phyloP scores from a whole-genome alignment of 2,797 vertebrate genomes.

The Sebastes hubbsi region DNA sequence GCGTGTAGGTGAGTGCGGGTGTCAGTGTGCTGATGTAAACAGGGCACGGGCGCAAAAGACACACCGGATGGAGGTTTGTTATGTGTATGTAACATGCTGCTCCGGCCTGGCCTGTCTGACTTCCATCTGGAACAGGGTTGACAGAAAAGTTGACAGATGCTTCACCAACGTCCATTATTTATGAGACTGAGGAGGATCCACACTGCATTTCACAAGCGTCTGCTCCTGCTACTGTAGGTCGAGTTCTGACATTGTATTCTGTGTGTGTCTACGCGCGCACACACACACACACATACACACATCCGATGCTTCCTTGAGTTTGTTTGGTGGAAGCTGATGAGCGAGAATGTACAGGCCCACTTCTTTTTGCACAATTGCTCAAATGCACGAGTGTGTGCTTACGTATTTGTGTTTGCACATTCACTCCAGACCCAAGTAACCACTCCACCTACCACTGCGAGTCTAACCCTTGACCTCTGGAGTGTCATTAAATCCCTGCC shows the following conservation, averaged over 20 bases:
- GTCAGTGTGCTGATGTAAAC: conserved; percentile 70
- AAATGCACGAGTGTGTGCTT: not conserved
- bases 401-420: conserved; percentile 6
- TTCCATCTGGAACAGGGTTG: conserved; percentile 71
- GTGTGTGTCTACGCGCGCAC: not conserved
- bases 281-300: not conserved
- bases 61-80: conserved; percentile 58
- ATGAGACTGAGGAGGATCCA: conserved; percentile 71
- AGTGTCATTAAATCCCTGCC: conserved; percentile 57
- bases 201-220: conserved; percentile 56
- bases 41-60: conserved; percentile 46
- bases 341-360: not conserved
- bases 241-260: conserved; percentile 54
- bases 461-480: conserved; percentile 59
- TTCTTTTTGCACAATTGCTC: not conserved
- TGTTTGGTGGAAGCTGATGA: conserved; percentile 13
- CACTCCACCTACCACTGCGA: conserved; percentile 44
- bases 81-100: conserved; percentile 61
- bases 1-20: conserved; percentile 63
- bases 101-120: conserved; percentile 66
- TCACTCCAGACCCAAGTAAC: conserved; percentile 11
- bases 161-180: conserved; percentile 77
- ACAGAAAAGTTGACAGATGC: conserved; percentile 78
- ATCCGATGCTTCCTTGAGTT: not conserved
- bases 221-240: conserved; percentile 58